Percentiles rank a stretch among this genome's conserved stretches.
Evolutionary conservation across 2,888 invertebrate genomes (phyloP).

Genomic region (Drosophila falleni): DNA sequence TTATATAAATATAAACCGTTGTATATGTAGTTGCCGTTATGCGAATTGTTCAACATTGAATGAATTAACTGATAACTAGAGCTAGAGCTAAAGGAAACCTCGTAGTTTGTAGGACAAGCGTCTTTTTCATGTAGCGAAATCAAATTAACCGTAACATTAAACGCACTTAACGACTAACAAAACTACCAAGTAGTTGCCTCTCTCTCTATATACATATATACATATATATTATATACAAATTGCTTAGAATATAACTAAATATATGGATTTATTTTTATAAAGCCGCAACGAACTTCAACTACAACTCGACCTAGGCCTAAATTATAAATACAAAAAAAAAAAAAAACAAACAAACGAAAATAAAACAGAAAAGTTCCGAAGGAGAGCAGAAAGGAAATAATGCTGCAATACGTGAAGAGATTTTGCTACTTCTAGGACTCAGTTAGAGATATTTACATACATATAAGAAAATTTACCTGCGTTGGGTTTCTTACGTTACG

Average conservation of each 20-base stretch:
- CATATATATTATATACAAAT: constrained; percentile 62
- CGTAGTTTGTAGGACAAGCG: constrained; percentile 72
- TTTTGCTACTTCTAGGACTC: constrained; percentile 53
- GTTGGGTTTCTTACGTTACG: constrained; percentile 67
- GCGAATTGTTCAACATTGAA: constrained; percentile 58
- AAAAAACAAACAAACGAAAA: not conserved
- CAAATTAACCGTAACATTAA: constrained; percentile 52
- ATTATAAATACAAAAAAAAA: constrained; percentile 45
- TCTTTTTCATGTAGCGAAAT: constrained; percentile 56
- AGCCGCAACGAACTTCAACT: constrained; percentile 57
- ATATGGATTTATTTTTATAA: constrained; percentile 77
- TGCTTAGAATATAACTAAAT: constrained; percentile 62
- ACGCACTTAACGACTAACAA: constrained; percentile 70
- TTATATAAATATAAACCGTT: constrained; percentile 52
- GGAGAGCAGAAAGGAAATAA: constrained; percentile 27
- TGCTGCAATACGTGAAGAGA: constrained; percentile 40
- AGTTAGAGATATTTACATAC: constrained; percentile 36
- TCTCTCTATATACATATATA: constrained; percentile 54
- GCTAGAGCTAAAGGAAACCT: constrained; percentile 70
- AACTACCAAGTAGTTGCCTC: constrained; percentile 79
- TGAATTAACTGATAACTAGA: constrained; percentile 56
- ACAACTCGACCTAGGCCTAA: constrained; percentile 48
- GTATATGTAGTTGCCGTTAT: constrained; percentile 65
- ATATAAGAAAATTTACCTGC: constrained; percentile 50
- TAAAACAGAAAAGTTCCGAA: not conserved